phyloP scores from a whole-genome alignment of 2,888 invertebrate species.

The Clitarchus hookeri region DNA sequence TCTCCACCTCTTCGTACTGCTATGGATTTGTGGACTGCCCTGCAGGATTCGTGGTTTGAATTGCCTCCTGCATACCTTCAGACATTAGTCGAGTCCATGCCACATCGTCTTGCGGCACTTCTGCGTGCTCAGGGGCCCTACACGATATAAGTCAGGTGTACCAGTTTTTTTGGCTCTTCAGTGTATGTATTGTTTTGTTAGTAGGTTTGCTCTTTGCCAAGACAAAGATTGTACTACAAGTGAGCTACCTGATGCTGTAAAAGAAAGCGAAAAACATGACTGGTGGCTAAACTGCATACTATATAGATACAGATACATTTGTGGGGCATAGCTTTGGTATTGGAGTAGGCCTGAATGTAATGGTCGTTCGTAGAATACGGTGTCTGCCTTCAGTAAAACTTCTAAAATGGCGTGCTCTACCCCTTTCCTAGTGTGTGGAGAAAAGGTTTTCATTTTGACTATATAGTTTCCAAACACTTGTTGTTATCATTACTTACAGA shows the following conservation, averaged over 20 bases:
- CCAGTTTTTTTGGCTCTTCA: too few relatives aligned
- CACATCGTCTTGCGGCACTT: too few relatives aligned
- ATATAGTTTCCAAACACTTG: not conserved
- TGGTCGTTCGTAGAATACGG: too few relatives aligned
- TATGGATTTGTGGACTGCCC: too few relatives aligned
- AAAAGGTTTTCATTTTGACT: not conserved
- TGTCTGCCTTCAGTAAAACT: conserved; percentile 11
- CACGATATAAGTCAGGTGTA: too few relatives aligned
- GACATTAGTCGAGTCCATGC: too few relatives aligned
- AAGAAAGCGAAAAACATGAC: not conserved
- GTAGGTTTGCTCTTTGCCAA: not conserved
- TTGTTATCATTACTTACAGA: not conserved
- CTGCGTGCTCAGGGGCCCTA: too few relatives aligned
- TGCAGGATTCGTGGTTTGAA: too few relatives aligned
- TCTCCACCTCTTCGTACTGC: too few relatives aligned
- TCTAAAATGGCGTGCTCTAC: conserved; percentile 5
- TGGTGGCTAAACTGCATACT: not conserved
- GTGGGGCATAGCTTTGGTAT: not conserved
- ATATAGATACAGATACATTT: not conserved
- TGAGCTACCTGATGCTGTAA: not conserved
- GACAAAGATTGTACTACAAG: not conserved
- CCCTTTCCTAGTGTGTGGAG: not conserved
- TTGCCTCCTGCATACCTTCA: too few relatives aligned
- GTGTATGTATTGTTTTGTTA: too few relatives aligned
- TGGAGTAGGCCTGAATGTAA: not conserved